Evolutionary conservation across 2,797 vertebrate genomes (phyloP).

Genomic region (Trachops cirrhosus): DNA sequence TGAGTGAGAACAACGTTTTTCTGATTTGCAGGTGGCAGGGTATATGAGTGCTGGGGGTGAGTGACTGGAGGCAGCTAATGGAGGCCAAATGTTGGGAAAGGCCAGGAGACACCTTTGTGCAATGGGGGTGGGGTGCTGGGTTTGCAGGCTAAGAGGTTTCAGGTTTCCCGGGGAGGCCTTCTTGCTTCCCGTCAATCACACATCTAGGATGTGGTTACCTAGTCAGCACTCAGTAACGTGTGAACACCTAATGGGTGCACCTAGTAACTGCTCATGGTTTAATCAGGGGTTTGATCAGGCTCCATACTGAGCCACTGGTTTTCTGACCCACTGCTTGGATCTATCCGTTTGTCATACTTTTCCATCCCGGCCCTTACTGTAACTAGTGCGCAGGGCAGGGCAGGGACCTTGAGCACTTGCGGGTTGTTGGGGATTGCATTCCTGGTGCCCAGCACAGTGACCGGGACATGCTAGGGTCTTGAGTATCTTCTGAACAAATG

Average conservation of each 20-base stretch:
- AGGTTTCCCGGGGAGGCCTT: not conserved
- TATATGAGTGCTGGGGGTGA: not conserved
- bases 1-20: constrained; percentile 45
- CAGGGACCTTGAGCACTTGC: not conserved
- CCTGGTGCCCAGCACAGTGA: not conserved
- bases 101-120: accelerated
- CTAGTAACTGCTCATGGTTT: not conserved
- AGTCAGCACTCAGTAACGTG: not conserved
- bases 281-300: not conserved
- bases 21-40: constrained; percentile 40
- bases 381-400: not conserved
- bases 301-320: not conserved
- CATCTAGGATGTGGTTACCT: no score
- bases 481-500: not conserved
- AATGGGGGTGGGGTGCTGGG: not conserved
- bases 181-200: not conserved
- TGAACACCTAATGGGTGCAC: not conserved
- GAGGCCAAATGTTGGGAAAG: constrained; percentile 13
- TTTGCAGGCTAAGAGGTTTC: not conserved
- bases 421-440: not conserved
- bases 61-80: not conserved
- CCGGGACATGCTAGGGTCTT: not conserved
- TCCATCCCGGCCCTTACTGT: not conserved
- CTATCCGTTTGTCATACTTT: not conserved
- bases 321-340: not conserved